Base-by-base conservation (phyloP, 1,140 invertebrate genomes). In the Zaprionus taronus region DNA sequence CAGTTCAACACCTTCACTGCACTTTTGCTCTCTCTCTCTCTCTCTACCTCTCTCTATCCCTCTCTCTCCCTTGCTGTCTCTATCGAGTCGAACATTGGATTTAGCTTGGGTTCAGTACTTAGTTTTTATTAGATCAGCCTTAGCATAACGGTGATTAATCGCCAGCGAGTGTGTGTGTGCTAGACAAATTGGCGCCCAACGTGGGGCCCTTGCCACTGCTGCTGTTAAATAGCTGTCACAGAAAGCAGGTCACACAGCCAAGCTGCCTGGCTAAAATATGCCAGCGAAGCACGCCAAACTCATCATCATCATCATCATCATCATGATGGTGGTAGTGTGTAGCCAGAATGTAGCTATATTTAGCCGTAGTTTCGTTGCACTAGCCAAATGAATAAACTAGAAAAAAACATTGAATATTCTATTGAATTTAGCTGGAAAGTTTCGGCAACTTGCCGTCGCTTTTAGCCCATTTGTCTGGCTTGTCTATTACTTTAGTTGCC, bases 391-490 rank as follows among this genome's bases (percentile, higher is more conserved):
- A 15, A 38, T 38, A 38, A 38, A 14, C 36, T 38, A 15, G 41
- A n/a, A 5, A n/a, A 17, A 9, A 47, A 47, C 41, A 47, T 47
- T 17, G 41, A 47, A 47, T 47, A 20, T 47, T 47, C n/a, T 47
- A 47, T 47, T 47, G 41, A 47, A 47, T 47, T 47, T 9, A 47
- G n/a, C 41, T 17, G 41, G n/a, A 47, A 47, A 47, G 41, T 47
- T 47, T 47, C n/a, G n/a, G 41, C n/a, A 47, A 47, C n/a, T 47
- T 44, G 41, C n/a, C 41, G 7, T 17, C n/a, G 41, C 41, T 65
- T 65, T 53, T 22, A 31, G 31, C 31, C 31, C 31, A 38, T 53
- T 65, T 53, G 62, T 65, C 31, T 53, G 44, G 17, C 34, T 36
- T 24, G 20, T 49, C 41, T 62, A 47, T 47, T 17, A 17, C 28